A percentile compares a stretch with the other conserved stretches of the same genome.
Evolutionary conservation across 2,113 vertebrate species (phyloP).

Genomic region (Dicaeum eximium): DNA sequence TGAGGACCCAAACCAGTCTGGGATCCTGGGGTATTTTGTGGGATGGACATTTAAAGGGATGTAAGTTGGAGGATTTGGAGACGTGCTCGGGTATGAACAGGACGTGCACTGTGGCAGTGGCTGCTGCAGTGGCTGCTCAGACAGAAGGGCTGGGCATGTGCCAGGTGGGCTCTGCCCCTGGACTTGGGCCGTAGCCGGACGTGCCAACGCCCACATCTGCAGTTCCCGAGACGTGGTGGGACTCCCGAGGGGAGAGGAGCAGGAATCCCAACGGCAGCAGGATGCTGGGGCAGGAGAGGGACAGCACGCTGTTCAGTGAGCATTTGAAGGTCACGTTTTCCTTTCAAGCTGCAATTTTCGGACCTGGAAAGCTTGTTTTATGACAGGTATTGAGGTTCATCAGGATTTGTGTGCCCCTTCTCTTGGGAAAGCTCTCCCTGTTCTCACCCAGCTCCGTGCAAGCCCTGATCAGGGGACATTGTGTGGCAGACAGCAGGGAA

Average conservation of each 20-base stretch:
- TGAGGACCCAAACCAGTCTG: not conserved
- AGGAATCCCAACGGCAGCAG: not conserved
- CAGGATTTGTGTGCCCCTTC: not conserved
- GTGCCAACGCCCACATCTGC: rapidly evolving
- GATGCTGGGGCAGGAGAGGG: not conserved
- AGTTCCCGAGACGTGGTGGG: rapidly evolving
- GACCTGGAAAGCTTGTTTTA: not conserved
- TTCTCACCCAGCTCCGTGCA: not conserved
- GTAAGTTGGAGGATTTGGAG: not conserved
- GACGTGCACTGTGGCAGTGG: rapidly evolving
- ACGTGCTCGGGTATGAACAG: rapidly evolving
- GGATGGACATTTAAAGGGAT: not conserved
- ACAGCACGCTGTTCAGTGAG: rapidly evolving
- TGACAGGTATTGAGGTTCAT: rapidly evolving
- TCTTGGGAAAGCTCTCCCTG: not conserved
- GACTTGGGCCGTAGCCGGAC: rapidly evolving
- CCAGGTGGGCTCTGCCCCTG: not conserved
- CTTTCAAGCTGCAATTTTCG: not conserved
- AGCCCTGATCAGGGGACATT: rapidly evolving
- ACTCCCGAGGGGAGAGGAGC: not conserved
- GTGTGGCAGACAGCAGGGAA: not conserved
- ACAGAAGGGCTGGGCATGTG: not conserved
- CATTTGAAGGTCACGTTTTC: not conserved
- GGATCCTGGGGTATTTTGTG: not conserved
- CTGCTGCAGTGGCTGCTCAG: not conserved